Evolutionary conservation across 2,888 invertebrate species (phyloP), one percentile per base, ranked within the genome.

Genomic region (Bimastos eiseni): DNA sequence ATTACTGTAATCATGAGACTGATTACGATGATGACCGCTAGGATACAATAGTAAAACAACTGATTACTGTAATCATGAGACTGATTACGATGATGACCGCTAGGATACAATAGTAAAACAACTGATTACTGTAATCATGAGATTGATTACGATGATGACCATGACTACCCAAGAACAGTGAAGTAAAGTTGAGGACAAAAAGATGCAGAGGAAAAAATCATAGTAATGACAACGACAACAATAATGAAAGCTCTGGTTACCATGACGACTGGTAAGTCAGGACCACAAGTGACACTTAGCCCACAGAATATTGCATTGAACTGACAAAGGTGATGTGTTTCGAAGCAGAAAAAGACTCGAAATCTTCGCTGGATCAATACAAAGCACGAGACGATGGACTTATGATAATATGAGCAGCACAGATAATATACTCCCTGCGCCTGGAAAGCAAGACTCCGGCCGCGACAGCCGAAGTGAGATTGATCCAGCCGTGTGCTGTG

Each of bases 371-470:
- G 70, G 70, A 70, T 70, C 70, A n/a, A 70, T 70, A 70, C 70
- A 70, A 70, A 70, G 70, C 70, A 70, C 70, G n/a, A 70, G 70
- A 70, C n/a, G 70, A 70, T 70, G 70, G 70, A n/a, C 70, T 70
- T 70, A 70, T 70, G 70, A 70, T 70, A 70, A 70, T 70, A 70
- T 70, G n/a, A n/a, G 70, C 70, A 70, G 11, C n/a, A n/a, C 70
- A n/a, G n/a, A 70, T 70, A n/a, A 70, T 70, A 17, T n/a, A 70
- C 70, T n/a, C 70, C 49, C 49, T 49, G 49, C 49, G 49, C 24
- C 49, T 49, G 49, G 24, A 49, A 49, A 6, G 70, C 70, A 70
- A n/a, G 70, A 70, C 70, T n/a, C n/a, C 70, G 30, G 24, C n/a
- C n/a, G n/a, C n/a, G 70, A 70, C 70, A 70, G 70, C 70, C n/a